phyloP scores from a whole-genome alignment of 2,888 invertebrate genomes.

The Agapetus fuscipes region DNA sequence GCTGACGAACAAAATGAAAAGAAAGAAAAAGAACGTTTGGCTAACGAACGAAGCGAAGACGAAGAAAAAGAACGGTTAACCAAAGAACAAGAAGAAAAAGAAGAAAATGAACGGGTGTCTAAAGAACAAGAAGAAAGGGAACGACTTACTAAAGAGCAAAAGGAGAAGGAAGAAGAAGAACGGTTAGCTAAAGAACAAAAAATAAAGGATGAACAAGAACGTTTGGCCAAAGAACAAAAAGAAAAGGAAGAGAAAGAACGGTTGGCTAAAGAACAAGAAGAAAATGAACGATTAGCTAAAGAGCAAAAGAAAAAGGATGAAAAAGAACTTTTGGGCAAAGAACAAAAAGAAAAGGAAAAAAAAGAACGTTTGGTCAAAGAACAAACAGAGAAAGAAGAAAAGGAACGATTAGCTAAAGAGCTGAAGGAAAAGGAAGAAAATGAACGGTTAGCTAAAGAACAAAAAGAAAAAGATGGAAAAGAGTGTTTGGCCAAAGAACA shows the following conservation, averaged over 20 bases:
- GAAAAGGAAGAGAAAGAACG: slow-evolving; percentile 9
- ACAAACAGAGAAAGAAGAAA: slow-evolving; percentile 7
- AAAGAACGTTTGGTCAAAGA: slow-evolving; percentile 9
- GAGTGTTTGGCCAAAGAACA: slow-evolving; percentile 18
- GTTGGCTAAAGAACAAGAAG: not conserved
- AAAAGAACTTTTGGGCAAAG: slow-evolving; percentile 6
- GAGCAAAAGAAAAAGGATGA: slow-evolving; percentile 14
- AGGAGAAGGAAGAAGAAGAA: slow-evolving; percentile 22
- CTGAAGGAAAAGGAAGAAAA: slow-evolving; percentile 3
- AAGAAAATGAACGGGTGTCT: slow-evolving; percentile 11
- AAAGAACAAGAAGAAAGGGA: slow-evolving; percentile 8
- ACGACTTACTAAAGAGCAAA: slow-evolving; percentile 3
- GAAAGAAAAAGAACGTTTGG: slow-evolving; percentile 7
- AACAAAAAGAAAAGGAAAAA: slow-evolving; percentile 6
- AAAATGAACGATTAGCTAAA: slow-evolving; percentile 1
- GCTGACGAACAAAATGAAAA: slow-evolving; percentile 9
- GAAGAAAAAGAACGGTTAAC: slow-evolving; percentile 12
- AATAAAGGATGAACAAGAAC: slow-evolving; percentile 20
- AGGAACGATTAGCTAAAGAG: slow-evolving; percentile 1
- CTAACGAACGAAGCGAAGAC: slow-evolving; percentile 2
- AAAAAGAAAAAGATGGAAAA: slow-evolving; percentile 7
- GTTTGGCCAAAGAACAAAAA: slow-evolving; percentile 16
- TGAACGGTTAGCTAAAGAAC: slow-evolving; percentile 5
- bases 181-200: slow-evolving; percentile 9
- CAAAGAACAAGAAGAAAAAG: slow-evolving; percentile 22